phyloP scores from a whole-genome alignment of 1,140 invertebrate species.

The Kradibia gibbosae region DNA sequence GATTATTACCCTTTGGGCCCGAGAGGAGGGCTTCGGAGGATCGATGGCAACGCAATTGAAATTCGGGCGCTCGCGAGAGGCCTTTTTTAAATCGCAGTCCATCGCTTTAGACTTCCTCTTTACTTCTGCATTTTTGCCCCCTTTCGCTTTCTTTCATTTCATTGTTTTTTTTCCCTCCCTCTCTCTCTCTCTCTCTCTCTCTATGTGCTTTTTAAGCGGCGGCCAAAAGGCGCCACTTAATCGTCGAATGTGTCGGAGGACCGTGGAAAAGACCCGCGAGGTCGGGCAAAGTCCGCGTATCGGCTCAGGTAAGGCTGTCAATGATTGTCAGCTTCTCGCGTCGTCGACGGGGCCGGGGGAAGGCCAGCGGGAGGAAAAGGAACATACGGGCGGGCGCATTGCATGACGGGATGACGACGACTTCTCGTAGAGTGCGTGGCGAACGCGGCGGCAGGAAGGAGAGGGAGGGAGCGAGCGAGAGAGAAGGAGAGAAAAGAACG shows the following conservation, averaged over 20 bases:
- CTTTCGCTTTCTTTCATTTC: too few species aligned
- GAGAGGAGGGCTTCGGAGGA: too few species aligned
- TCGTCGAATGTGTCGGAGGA: not conserved
- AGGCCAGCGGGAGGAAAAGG: not conserved
- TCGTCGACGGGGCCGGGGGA: not conserved
- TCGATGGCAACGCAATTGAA: too few species aligned
- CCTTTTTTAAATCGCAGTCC: too few species aligned
- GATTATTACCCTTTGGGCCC: too few species aligned
- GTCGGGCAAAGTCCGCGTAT: not conserved
- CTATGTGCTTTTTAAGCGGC: too few species aligned
- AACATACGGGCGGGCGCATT: slow-evolving; percentile 51
- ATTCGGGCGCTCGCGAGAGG: too few species aligned
- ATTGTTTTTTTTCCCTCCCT: too few species aligned
- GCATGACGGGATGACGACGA: slow-evolving; percentile 57
- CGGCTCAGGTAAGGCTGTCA: not conserved
- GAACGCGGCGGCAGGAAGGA: slow-evolving; percentile 52
- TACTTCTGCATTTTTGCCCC: too few species aligned
- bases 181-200: too few species aligned
- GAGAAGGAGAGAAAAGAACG: slow-evolving; percentile 56
- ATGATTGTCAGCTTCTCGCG: slow-evolving; percentile 13
- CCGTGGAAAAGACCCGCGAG: not conserved
- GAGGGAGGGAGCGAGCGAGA: slow-evolving; percentile 40
- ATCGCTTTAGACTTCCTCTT: too few species aligned
- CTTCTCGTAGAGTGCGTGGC: slow-evolving; percentile 10
- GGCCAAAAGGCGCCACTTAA: not conserved